Evolutionary conservation across 2,113 vertebrate genomes (phyloP), one percentile per base, ranked within the genome.

Genomic region (Chionis minor): DNA sequence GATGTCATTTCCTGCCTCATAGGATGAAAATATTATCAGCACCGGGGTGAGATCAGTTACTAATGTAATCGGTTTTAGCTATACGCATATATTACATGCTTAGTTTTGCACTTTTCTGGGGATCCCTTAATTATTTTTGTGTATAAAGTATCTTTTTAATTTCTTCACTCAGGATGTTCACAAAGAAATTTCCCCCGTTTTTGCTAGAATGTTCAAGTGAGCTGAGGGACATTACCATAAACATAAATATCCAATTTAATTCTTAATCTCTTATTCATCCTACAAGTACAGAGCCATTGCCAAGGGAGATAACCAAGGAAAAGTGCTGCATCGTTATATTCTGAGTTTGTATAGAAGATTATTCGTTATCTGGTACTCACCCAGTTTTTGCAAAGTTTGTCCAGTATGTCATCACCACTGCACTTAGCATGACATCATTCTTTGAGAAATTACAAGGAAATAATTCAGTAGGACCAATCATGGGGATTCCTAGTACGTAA

Each of bases 381-480:
- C 99, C 99, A 28, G 99, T 99, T 96, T 99, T 99, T 93, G 99
- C 99, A 92, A 99, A 99, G 97, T 99, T 99, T 56, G 99, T 99
- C 99, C 99, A 99, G 96, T 99, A 99, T 2, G 99, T 99, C 99
- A 99, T 99, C 96, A 99, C 99, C 71, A 99, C 99, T 1, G 99
- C 99, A 52, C 99, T 99, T 86, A 99, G 98, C 99, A 99, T 99
- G 96, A 99, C 99, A 44, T 99, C 99, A 63, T 99, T 99, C 98
- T 99, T 99, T 66, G 99, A 99, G 98, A 99, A 99, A 98, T 99
- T 99, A 93, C 99, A 99, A 89, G 99, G 99, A 98, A 99, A 99
- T 74, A 99, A 98, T 96, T 99, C 99, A 28, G 99, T 99, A 44
- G 99, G 99, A 86, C 99, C 99, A 95, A 99, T 99, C 99, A 99